Conservation (phyloP, 1,140 invertebrate genomes). For the Batillaria attramentaria region DNA sequence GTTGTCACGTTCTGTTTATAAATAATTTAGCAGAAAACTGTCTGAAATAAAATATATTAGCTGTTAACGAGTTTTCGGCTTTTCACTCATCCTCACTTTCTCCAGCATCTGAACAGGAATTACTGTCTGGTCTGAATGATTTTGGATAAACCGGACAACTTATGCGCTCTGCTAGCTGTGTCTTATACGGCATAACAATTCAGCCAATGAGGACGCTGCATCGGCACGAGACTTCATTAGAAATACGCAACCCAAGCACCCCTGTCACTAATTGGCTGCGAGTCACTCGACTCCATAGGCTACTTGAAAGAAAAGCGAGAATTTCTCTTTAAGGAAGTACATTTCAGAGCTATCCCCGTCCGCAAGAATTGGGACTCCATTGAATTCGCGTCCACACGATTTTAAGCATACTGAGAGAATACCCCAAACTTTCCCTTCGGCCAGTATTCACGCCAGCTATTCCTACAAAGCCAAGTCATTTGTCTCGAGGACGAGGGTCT, state of each 20-base stretch:
- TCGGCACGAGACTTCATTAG: not conserved
- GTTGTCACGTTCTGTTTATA: too few species aligned
- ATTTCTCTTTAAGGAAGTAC: not conserved
- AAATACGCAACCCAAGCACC: not conserved
- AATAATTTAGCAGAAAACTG: too few species aligned
- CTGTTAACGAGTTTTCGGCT: too few species aligned
- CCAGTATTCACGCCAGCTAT: not conserved
- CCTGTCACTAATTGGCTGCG: not conserved
- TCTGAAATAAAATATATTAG: too few species aligned
- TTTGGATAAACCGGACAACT: not conserved
- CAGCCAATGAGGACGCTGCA: not conserved
- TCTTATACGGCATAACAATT: not conserved
- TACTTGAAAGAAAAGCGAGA: not conserved
- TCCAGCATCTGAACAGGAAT: not conserved
- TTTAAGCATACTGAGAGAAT: too few species aligned
- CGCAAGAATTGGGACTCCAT: not conserved
- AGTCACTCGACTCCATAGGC: not conserved
- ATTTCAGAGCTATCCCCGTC: not conserved
- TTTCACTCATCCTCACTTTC: not conserved
- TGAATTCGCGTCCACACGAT: too few species aligned
- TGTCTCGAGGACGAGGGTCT: not conserved
- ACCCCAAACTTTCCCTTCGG: too few species aligned
- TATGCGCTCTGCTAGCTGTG: not conserved
- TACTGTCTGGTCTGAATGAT: not conserved
- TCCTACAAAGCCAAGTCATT: slow-evolving; percentile 3